phyloP scores from a whole-genome alignment of 2,888 invertebrate genomes.

The Perizoma affinitatum region DNA sequence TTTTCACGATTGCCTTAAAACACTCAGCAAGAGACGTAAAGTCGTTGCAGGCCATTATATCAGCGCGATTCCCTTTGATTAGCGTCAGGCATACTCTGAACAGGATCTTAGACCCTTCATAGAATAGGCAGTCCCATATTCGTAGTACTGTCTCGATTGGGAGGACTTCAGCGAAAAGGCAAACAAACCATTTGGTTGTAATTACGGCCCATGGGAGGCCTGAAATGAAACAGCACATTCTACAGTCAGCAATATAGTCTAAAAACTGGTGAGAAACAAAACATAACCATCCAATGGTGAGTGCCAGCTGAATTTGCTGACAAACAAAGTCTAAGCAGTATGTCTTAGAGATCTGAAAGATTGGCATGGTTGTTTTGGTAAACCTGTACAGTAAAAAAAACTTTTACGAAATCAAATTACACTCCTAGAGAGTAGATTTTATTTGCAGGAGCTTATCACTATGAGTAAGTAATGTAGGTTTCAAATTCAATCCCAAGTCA shows the following conservation, averaged over 20 bases:
- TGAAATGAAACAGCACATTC: slow-evolving; percentile 40
- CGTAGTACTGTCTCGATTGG: slow-evolving; percentile 97
- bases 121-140: slow-evolving; percentile 98
- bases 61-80: slow-evolving; percentile 88
- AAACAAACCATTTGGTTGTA: slow-evolving; percentile 98
- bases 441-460: no score
- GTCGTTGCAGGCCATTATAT: slow-evolving; percentile 90
- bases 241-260: background rate
- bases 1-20: slow-evolving; percentile 92
- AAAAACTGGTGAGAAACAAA: background rate
- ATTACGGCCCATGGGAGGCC: slow-evolving; percentile 95
- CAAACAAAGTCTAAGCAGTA: no score
- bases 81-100: slow-evolving; percentile 95
- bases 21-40: slow-evolving; percentile 92
- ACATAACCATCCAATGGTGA: background rate
- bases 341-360: no score
- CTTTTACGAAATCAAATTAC: no score
- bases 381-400: no score
- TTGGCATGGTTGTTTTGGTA: no score
- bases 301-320: no score
- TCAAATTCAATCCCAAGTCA: background rate
- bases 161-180: slow-evolving; percentile 95
- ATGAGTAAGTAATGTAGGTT: background rate
- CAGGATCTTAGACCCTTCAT: slow-evolving; percentile 96
- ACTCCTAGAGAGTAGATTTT: no score